These are phyloP conservation scores for Eupithecia abbreviata DNA, from an alignment of 2,888 invertebrate genomes.

Conservation along the genomic window DNA sequence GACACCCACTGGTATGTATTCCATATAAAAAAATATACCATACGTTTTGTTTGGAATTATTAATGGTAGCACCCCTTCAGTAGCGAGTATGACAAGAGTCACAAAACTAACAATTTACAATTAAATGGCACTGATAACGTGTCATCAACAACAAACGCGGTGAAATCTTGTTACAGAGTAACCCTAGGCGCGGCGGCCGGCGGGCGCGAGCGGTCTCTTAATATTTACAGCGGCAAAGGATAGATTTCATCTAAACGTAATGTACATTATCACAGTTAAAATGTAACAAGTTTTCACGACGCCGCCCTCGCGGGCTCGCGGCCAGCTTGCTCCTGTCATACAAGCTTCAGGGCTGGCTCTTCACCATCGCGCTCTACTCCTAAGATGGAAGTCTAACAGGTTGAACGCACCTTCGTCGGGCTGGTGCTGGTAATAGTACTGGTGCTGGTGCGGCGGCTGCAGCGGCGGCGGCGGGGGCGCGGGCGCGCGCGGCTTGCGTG, in stretches of 20 bases:
- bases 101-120: slow-evolving; percentile 82
- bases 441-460: slow-evolving; percentile 78
- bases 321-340: slow-evolving; percentile 84
- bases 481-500: slow-evolving; percentile 76
- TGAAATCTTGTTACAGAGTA: slow-evolving; percentile 84
- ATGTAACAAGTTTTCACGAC: slow-evolving; percentile 83
- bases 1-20: slow-evolving; percentile 82
- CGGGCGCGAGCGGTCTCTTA: slow-evolving; percentile 74
- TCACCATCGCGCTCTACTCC: slow-evolving; percentile 85
- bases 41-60: slow-evolving; percentile 78
- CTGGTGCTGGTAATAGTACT: slow-evolving; percentile 84
- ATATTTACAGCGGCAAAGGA: slow-evolving; percentile 79
- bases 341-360: slow-evolving; percentile 84
- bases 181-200: slow-evolving; percentile 75
- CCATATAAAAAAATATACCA: slow-evolving; percentile 84
- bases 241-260: slow-evolving; percentile 82
- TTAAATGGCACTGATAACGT: slow-evolving; percentile 82
- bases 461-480: slow-evolving; percentile 76
- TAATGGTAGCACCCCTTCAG: slow-evolving; percentile 85
- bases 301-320: slow-evolving; percentile 71
- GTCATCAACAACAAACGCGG: slow-evolving; percentile 80
- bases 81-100: slow-evolving; percentile 85
- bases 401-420: slow-evolving; percentile 85
- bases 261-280: slow-evolving; percentile 82
- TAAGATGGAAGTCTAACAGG: slow-evolving; percentile 83